Percentiles rank a stretch among this genome's conserved stretches.
Evolutionary conservation across 2,797 vertebrate genomes (phyloP).

Genomic region (Discoglossus pictus): DNA sequence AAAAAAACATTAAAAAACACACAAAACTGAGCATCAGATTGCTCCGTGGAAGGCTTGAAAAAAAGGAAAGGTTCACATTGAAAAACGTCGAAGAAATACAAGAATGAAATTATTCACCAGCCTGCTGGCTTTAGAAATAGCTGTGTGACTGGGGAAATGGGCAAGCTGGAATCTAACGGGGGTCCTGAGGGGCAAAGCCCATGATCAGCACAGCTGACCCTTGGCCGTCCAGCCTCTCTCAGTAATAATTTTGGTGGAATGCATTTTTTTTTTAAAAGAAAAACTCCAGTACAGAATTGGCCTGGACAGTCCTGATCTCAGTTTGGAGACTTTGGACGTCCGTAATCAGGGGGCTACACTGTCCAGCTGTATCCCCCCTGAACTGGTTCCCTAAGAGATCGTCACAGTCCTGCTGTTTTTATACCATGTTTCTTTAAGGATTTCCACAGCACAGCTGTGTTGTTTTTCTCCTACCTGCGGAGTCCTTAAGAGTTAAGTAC

Average conservation of each 20-base stretch:
- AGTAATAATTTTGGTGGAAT: constrained; percentile 20
- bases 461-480: constrained; percentile 31
- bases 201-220: constrained; percentile 22
- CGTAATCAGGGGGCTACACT: constrained; percentile 1
- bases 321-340: constrained; percentile 14
- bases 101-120: constrained; percentile 41
- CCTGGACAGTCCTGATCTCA: constrained; percentile 1
- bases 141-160: constrained; percentile 20
- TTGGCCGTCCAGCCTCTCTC: constrained; percentile 2
- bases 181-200: background rate
- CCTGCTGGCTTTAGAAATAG: constrained; percentile 37
- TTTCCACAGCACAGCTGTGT: constrained; percentile 42
- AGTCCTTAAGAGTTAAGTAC: constrained; percentile 28
- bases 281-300: constrained; percentile 36
- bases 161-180: background rate
- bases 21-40: constrained; percentile 14
- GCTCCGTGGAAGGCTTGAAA: constrained; percentile 15
- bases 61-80: constrained; percentile 37
- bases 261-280: constrained; percentile 27
- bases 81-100: constrained; percentile 30
- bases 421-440: constrained; percentile 1
- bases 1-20: background rate
- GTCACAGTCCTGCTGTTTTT: constrained; percentile 28
- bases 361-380: constrained; percentile 20
- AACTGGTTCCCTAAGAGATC: constrained; percentile 7